phyloP scores from a whole-genome alignment of 2,113 vertebrate species.

The Heloderma charlesbogerti region DNA sequence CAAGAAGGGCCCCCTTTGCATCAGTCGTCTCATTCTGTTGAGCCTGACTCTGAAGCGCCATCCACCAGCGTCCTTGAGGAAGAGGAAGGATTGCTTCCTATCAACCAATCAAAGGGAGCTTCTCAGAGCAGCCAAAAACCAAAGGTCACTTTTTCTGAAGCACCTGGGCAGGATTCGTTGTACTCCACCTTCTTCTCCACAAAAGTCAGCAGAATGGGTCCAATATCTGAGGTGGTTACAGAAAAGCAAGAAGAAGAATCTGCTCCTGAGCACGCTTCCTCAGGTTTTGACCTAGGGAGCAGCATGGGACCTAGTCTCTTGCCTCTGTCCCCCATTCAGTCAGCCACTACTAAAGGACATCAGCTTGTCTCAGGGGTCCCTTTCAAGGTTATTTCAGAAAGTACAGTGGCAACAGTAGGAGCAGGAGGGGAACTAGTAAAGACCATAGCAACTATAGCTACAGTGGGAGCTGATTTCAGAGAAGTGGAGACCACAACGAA shows the following conservation, averaged over 20 bases:
- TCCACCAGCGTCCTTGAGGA: constrained; percentile 70
- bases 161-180: constrained; percentile 46
- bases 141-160: constrained; percentile 46
- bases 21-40: constrained; percentile 60
- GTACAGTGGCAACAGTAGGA: constrained; percentile 40
- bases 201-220: constrained; percentile 23
- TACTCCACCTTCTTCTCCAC: constrained; percentile 52
- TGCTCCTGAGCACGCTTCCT: constrained; percentile 56
- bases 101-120: constrained; percentile 70
- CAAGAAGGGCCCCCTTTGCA: constrained; percentile 61
- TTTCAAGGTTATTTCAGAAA: constrained; percentile 34
- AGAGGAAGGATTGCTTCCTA: constrained; percentile 78
- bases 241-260: constrained; percentile 70
- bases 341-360: constrained; percentile 46
- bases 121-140: constrained; percentile 50
- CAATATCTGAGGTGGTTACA: constrained; percentile 19
- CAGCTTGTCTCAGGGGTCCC: constrained; percentile 47
- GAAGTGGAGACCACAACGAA: constrained; percentile 40
- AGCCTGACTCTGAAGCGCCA: constrained; percentile 65
- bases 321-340: constrained; percentile 56
- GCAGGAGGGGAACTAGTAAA: constrained; percentile 23
- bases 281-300: constrained; percentile 74
- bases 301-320: constrained; percentile 72
- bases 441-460: constrained; percentile 40
- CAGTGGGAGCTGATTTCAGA: background rate